Evolutionary conservation across 2,113 vertebrate genomes (phyloP), one percentile per base, ranked within the genome.

Genomic region (Glaucomys volans): DNA sequence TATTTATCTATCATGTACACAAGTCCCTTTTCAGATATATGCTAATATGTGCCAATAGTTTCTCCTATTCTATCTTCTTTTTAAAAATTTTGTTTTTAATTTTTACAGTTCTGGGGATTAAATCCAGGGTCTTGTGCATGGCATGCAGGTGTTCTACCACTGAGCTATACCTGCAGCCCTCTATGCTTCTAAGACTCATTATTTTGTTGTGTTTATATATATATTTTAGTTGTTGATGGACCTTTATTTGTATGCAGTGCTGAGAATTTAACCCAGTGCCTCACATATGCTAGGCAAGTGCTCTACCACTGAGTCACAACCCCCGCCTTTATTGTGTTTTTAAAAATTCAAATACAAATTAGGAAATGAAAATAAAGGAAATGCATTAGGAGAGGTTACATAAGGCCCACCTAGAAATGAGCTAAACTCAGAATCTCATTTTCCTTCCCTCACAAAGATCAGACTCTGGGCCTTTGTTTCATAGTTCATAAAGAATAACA

Each of bases 391-490:
- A 62, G 66, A 12, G 17, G 22, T 44, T 59, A 40, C 79, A 62
- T 59, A 64, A 74, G 14, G 12, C 35, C 9, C 59, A 62, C 30
- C 66, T 81, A 66, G 79, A 84, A 85, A 47, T 62, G 71, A 85
- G 28, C 37, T 76, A 81, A 88, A 95, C 35, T 91, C 52, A 66
- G 62, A 86, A 67, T 87, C 64, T 67, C 52, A 54, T 47, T 90
- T 77, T 42, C 17, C 12, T 67, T 93, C 11, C 37, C 47, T 76
- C 24, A 76, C n/a, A 87, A n/a, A 71, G 8, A 64, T 72, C 82
- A 88, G 47, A 47, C 8, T 64, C 62, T 67, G 26, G 37, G 42
- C 30, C 47, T 92, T 12, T 20, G 54, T 54, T 85, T 93, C 59
- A 47, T 4, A 76, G 12, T 50, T 76, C 12, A 62, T 67, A 11